A percentile compares a stretch with the other conserved stretches of the same genome.
These are phyloP conservation scores for Pachypanchax playfairii DNA, from an alignment of 2,113 vertebrate genomes.

Conservation along the genomic window DNA sequence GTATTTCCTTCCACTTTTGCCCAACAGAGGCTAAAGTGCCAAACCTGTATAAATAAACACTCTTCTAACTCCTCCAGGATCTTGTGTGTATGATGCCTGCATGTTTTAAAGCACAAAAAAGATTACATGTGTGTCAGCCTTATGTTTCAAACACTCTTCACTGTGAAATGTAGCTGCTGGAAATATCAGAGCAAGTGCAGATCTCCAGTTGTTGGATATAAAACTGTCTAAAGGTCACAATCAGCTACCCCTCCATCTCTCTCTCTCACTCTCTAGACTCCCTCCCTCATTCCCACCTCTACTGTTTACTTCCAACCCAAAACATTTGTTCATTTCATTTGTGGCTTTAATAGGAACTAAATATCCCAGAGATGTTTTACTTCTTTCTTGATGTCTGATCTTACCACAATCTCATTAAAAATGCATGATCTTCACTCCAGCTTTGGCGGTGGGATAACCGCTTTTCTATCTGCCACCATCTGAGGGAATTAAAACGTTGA, in stretches of 20 bases:
- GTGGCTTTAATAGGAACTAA: conserved; percentile 66
- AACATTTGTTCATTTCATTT: conserved; percentile 72
- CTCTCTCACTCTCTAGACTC: too few species aligned
- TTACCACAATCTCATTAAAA: conserved; percentile 71
- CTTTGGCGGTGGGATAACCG: conserved; percentile 60
- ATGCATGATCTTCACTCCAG: conserved; percentile 65
- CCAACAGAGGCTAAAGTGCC: too few species aligned
- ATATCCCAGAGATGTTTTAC: conserved; percentile 68
- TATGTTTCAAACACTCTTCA: conserved; percentile 19
- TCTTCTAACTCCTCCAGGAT: conserved; percentile 3
- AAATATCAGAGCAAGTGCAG: conserved; percentile 30
- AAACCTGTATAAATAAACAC: too few species aligned
- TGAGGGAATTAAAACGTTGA: conserved; percentile 65
- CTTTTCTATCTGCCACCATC: conserved; percentile 39
- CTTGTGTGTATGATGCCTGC: not conserved
- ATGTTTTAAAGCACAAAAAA: conserved; percentile 1
- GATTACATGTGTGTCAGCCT: conserved; percentile 8
- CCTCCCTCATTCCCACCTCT: conserved; percentile 16
- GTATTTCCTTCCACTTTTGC: too few species aligned
- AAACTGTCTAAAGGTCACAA: conserved; percentile 62
- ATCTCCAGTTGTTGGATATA: conserved; percentile 27
- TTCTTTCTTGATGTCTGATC: conserved; percentile 63
- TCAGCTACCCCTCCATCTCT: too few species aligned
- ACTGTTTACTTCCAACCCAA: conserved; percentile 52
- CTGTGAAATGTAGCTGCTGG: conserved; percentile 20